These are phyloP conservation scores for Phaenicophaeus curvirostris DNA, from an alignment of 2,797 vertebrate species.

Conservation along the genomic window DNA sequence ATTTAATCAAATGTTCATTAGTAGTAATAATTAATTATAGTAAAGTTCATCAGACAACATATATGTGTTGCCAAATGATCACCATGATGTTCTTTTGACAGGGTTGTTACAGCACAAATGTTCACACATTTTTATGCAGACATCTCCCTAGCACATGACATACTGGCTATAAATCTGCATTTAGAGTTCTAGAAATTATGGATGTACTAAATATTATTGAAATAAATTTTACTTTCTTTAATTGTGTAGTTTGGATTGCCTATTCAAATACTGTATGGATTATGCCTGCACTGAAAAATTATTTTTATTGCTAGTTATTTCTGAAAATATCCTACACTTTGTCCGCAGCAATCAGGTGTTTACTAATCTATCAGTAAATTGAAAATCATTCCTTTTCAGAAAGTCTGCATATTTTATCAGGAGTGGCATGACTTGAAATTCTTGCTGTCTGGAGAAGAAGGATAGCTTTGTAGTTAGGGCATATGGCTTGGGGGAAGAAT, in stretches of 20 bases:
- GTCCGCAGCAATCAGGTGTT: not conserved
- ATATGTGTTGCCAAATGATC: slow-evolving; percentile 60
- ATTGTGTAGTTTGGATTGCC: not conserved
- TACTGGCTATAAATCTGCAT: slow-evolving; percentile 56
- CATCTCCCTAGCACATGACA: slow-evolving; percentile 16
- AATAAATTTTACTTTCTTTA: not conserved
- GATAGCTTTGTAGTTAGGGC: not conserved
- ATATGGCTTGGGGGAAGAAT: not conserved
- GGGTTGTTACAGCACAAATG: slow-evolving; percentile 71
- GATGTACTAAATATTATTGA: not conserved
- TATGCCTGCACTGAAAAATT: not conserved
- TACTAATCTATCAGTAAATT: not conserved
- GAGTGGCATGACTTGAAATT: not conserved
- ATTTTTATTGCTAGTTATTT: not conserved
- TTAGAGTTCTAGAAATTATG: slow-evolving; percentile 59
- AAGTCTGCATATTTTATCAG: slow-evolving; percentile 8
- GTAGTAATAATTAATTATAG: slow-evolving; percentile 73
- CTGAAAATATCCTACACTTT: not conserved
- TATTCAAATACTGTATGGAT: not conserved
- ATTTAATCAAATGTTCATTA: slow-evolving; percentile 78
- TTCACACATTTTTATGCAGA: slow-evolving; percentile 60
- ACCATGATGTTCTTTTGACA: slow-evolving; percentile 73
- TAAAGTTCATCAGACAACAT: slow-evolving; percentile 71
- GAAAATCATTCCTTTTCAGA: slow-evolving; percentile 5
- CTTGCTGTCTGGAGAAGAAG: not conserved